Conservation (phyloP, 2,888 invertebrate genomes). For the Tinea pellionella region DNA sequence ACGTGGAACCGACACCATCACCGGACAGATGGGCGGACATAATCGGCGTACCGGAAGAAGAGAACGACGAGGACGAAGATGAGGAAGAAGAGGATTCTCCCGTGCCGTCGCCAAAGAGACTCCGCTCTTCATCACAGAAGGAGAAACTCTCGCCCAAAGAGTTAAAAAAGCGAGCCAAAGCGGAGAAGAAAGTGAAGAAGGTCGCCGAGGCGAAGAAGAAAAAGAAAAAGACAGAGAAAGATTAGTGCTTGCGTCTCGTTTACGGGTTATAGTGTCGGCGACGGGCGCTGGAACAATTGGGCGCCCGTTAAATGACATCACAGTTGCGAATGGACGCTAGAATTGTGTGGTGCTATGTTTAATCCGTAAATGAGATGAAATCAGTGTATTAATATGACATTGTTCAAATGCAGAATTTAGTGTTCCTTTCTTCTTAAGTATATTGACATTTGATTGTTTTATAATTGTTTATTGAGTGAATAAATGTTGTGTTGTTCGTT, state of each 20-base stretch:
- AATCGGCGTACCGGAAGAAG: conserved; percentile 53
- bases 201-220: conserved; percentile 31
- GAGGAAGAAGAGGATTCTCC: conserved; percentile 20
- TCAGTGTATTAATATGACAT: too few relatives aligned
- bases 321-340: neutral
- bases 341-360: neutral
- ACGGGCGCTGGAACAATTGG: neutral
- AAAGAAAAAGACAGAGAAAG: conserved; percentile 54
- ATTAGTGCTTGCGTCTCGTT: conserved; percentile 41
- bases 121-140: conserved; percentile 3
- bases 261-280: neutral
- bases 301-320: neutral
- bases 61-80: conserved; percentile 17
- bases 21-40: conserved; percentile 64
- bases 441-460: too few relatives aligned
- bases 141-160: neutral
- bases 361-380: neutral
- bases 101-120: conserved; percentile 17
- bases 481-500: too few relatives aligned
- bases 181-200: conserved; percentile 30
- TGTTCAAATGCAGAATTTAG: too few relatives aligned
- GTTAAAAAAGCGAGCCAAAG: conserved; percentile 20
- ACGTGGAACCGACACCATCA: conserved; percentile 56
- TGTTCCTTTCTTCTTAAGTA: too few relatives aligned
- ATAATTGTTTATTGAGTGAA: too few relatives aligned